These are phyloP conservation scores for Ashinkailepas kermadecensis DNA, from an alignment of 2,888 invertebrate genomes.

Conservation along the genomic window DNA sequence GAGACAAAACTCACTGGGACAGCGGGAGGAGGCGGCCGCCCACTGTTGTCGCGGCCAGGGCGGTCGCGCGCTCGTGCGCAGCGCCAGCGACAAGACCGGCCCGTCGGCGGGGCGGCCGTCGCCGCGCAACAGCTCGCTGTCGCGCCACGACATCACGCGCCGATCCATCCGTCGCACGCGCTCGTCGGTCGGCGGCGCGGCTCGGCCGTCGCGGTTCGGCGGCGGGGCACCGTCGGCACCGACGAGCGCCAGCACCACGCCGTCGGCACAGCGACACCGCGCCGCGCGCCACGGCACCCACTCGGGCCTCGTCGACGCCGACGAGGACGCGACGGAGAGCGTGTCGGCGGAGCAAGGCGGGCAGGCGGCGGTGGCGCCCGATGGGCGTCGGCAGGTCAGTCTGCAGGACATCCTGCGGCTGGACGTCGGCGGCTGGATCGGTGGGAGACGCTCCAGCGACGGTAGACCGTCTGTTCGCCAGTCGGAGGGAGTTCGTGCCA, in stretches of 20 bases:
- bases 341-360: background rate
- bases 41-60: background rate
- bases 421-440: background rate
- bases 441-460: background rate
- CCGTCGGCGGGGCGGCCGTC: background rate
- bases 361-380: background rate
- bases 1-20: background rate
- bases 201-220: background rate
- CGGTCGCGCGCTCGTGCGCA: background rate
- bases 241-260: background rate
- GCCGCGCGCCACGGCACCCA: background rate
- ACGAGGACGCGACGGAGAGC: background rate
- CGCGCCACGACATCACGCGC: slow-evolving; percentile 1
- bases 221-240: background rate
- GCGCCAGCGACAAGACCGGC: background rate
- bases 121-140: background rate
- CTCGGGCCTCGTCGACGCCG: background rate
- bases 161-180: slow-evolving; percentile 2
- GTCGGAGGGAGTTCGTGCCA: too few relatives aligned
- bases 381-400: background rate
- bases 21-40: background rate
- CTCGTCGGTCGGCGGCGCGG: background rate
- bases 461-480: background rate
- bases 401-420: slow-evolving; percentile 1
- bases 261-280: background rate